These are phyloP conservation scores for Galerucella calmariensis DNA, from an alignment of 2,888 invertebrate genomes.

Conservation along the genomic window DNA sequence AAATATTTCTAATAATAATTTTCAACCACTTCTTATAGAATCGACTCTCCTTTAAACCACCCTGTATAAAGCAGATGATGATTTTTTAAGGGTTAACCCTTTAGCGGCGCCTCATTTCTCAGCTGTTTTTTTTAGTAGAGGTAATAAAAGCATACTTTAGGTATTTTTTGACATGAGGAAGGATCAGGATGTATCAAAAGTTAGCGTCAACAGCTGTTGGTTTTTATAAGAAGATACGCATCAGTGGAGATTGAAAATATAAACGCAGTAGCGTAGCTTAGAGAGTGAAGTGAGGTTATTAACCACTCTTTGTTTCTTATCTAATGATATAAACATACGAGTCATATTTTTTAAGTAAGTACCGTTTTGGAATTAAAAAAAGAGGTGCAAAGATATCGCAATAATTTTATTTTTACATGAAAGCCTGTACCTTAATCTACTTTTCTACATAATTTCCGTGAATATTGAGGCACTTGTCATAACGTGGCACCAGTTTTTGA, in stretches of 20 bases:
- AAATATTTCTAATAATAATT: too few relatives aligned
- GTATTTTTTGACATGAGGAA: constrained; percentile 37
- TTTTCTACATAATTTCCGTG: too few relatives aligned
- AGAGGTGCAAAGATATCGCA: too few relatives aligned
- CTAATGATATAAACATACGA: neutral
- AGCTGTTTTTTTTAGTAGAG: constrained; percentile 38
- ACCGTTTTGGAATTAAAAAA: too few relatives aligned
- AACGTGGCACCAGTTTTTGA: too few relatives aligned
- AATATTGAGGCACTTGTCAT: too few relatives aligned
- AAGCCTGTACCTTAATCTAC: too few relatives aligned
- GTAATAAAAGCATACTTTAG: constrained; percentile 36
- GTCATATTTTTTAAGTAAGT: too few relatives aligned
- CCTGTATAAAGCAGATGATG: constrained; percentile 33
- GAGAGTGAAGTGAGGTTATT: neutral
- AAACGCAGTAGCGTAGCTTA: constrained; percentile 22
- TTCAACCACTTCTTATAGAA: too few relatives aligned
- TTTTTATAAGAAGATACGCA: constrained; percentile 22
- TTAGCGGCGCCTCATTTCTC: constrained; percentile 34
- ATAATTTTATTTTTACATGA: too few relatives aligned
- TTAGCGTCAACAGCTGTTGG: constrained; percentile 42
- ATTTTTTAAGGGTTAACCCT: constrained; percentile 27
- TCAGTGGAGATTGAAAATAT: constrained; percentile 35
- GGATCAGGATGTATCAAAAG: constrained; percentile 39
- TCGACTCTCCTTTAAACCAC: constrained; percentile 4
- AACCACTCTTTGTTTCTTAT: neutral